Conservation (phyloP, 2,113 vertebrate species). For the Orientallactaga bullata region DNA sequence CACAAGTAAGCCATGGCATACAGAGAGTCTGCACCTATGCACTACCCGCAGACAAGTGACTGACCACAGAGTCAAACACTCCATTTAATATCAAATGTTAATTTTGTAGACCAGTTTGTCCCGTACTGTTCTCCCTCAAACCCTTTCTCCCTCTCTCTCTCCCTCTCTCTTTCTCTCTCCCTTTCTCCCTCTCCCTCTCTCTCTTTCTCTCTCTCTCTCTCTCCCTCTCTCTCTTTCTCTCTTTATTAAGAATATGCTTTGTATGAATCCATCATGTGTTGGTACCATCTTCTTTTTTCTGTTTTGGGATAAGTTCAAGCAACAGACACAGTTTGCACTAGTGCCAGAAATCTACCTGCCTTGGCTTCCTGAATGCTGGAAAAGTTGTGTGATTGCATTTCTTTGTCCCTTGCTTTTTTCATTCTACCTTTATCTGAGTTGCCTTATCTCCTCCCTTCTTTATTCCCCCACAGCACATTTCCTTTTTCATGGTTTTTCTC, state of each 20-base stretch:
- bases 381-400: neutral
- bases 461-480: neutral
- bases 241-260: no score
- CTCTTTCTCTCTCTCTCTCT: no score
- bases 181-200: no score
- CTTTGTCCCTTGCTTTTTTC: neutral
- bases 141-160: no score
- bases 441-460: neutral
- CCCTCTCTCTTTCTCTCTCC: no score
- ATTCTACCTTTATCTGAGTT: neutral
- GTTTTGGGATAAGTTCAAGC: neutral
- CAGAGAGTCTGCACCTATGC: no score
- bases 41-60: no score
- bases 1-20: neutral
- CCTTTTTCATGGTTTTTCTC: neutral
- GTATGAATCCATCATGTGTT: no score
- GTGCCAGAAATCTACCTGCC: neutral
- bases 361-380: neutral
- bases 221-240: no score
- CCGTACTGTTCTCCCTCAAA: neutral
- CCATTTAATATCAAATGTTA: neutral
- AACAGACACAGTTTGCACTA: neutral
- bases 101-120: neutral
- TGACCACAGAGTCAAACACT: no score
- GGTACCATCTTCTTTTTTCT: no score